phyloP scores from a whole-genome alignment of 2,113 vertebrate genomes.

The Sclerurus mexicanus region DNA sequence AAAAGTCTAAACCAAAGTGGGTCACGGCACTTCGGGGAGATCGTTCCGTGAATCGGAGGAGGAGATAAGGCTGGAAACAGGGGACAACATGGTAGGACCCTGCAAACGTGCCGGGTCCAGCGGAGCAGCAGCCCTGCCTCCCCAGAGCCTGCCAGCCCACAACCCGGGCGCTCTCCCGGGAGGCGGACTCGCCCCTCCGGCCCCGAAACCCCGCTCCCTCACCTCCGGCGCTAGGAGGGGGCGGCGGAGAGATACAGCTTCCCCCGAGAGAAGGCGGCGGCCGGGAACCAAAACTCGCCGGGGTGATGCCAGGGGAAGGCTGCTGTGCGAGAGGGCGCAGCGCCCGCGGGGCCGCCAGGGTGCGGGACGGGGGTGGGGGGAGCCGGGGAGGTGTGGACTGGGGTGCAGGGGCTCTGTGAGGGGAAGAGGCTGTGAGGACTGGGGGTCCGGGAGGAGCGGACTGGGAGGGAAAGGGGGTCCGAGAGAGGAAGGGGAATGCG shows the following conservation, averaged over 20 bases:
- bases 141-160: neutral
- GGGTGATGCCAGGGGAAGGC: neutral
- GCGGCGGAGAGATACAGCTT: neutral
- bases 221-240: neutral
- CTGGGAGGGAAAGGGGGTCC: neutral
- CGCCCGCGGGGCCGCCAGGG: neutral
- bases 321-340: neutral
- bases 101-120: neutral
- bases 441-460: neutral
- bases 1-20: neutral
- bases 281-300: neutral
- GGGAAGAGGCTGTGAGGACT: neutral
- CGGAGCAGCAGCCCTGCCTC: neutral
- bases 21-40: neutral
- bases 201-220: neutral
- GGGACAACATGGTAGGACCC: neutral
- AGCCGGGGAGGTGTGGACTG: no score
- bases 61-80: neutral
- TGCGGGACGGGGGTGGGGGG: neutral
- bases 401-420: no score
- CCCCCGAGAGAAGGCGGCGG: slow-evolving; percentile 2
- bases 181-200: neutral
- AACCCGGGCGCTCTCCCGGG: neutral
- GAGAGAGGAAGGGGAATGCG: neutral
- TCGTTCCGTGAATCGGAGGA: neutral